Evolutionary conservation across 1,140 invertebrate species (phyloP).

Genomic region (Andrena cerasifolii): DNA sequence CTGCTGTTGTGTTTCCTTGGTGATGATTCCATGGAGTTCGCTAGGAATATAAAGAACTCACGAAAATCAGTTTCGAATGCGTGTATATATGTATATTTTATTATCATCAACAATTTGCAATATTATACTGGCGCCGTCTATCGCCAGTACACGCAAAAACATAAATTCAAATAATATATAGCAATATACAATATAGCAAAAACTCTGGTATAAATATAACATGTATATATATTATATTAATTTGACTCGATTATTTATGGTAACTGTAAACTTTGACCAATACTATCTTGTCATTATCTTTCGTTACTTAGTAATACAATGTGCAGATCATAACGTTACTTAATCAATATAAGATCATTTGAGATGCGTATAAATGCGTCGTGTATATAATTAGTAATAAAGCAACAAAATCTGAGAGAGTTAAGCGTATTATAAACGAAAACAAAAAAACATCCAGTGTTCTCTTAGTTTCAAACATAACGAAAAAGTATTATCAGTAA

Average conservation of each 20-base stretch:
- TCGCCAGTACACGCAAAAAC: conserved; percentile 29
- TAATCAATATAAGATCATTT: conserved; percentile 11
- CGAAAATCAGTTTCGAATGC: background rate
- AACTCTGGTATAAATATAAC: conserved; percentile 68
- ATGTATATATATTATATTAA: conserved; percentile 50
- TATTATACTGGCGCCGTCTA: conserved; percentile 33
- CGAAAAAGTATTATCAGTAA: background rate
- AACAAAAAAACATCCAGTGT: conserved; percentile 3
- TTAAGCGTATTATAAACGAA: conserved; percentile 4
- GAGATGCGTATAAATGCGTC: conserved; percentile 41
- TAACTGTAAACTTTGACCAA: conserved; percentile 3
- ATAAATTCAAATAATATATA: conserved; percentile 45
- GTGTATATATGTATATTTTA: conserved; percentile 60
- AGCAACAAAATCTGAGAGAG: background rate
- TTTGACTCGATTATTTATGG: conserved; percentile 34
- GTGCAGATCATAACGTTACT: background rate
- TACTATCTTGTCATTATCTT: background rate
- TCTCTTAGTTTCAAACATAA: background rate
- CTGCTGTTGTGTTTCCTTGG: conserved; percentile 56
- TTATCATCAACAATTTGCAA: conserved; percentile 60
- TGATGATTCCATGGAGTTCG: conserved; percentile 31
- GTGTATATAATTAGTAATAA: conserved; percentile 22
- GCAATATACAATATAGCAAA: conserved; percentile 67
- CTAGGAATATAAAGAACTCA: background rate
- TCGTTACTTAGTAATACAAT: conserved; percentile 37